Base-by-base conservation (phyloP, 2,113 vertebrate genomes). In the Ciconia stormi region DNA sequence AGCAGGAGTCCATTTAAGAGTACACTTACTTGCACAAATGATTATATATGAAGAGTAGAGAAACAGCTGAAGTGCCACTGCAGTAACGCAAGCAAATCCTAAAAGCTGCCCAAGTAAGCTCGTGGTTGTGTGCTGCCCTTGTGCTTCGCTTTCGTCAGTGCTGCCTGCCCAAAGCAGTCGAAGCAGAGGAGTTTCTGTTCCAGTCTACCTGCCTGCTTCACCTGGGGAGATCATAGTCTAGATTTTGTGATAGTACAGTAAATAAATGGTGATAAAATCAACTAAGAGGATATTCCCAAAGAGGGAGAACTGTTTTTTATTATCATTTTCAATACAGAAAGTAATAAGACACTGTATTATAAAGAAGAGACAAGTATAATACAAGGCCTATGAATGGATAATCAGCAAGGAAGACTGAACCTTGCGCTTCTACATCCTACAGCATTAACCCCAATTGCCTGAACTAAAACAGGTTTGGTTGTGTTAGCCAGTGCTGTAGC, bases 1-100 rank as follows among this genome's bases (percentile, higher is more conserved):
- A 94, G 87, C 88, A 92, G 95, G 92, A 94, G 82, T 90, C 92
- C 74, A 81, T 97, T 97, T 94, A 93, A 94, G 92, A 90, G 29
- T 32, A 67, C 71, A 63, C 71, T 91, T 82, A 36, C 84, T 87
- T 73, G 71, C 80, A 94, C 79, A 82, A 94, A 95, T 93, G 44
- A 42, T 95, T 94, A 22, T 88, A 30, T 92, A 66, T 70, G 74
- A 81, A 77, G 63, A 95, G 82, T 47, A 87, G 78, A 70, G 50
- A 62, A 97, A 78, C 46, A 90, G 82, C 71, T 93, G 63, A 76
- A 50, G 46, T 81, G 67, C 44, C 36, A 29, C 73, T 62, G 42
- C 79, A 55, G 83, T n/a, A 67, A 72, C n/a, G 74, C 66, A 87
- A 49, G 56, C 78, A 86, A 42, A 74, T 23, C 46, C 92, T 66